These are phyloP conservation scores for Sceloporus undulatus DNA, from an alignment of 2,113 vertebrate species.

Conservation along the genomic window DNA sequence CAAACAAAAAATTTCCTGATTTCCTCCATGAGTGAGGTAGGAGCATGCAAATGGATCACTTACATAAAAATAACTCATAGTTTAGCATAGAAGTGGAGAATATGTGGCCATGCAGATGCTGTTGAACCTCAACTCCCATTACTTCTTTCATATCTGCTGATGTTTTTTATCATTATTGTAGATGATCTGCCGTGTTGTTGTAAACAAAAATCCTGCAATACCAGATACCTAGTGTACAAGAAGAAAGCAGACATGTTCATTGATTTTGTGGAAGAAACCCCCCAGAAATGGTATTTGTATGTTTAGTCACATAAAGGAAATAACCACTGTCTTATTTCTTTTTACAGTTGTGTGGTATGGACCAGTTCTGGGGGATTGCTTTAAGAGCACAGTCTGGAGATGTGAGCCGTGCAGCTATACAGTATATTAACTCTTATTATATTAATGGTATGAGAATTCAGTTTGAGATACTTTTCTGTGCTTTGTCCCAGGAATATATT, in stretches of 20 bases:
- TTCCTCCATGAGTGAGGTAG: neutral
- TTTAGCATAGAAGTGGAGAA: too few species aligned
- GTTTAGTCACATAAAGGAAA: neutral
- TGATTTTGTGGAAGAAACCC: neutral
- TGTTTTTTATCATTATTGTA: too few species aligned
- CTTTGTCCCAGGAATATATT: neutral
- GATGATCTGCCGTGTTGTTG: neutral
- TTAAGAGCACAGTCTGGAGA: constrained; percentile 95
- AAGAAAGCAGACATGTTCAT: neutral
- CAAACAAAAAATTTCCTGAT: neutral
- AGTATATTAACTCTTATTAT: constrained; percentile 99
- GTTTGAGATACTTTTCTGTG: constrained; percentile 17
- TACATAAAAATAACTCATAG: too few species aligned
- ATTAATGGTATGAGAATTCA: constrained; percentile 89
- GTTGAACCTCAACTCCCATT: too few species aligned
- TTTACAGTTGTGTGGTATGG: constrained; percentile 95
- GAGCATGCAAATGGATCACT: too few species aligned
- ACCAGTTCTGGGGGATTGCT: constrained; percentile 99
- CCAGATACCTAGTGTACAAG: too few species aligned
- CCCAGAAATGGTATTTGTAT: neutral
- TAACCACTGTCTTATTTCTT: constrained; percentile 40
- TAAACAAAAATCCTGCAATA: neutral
- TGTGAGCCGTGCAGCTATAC: constrained; percentile 97
- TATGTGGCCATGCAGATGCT: too few species aligned
- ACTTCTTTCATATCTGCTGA: neutral